phyloP scores from a whole-genome alignment of 2,888 invertebrate species.

The Cantharis rustica region DNA sequence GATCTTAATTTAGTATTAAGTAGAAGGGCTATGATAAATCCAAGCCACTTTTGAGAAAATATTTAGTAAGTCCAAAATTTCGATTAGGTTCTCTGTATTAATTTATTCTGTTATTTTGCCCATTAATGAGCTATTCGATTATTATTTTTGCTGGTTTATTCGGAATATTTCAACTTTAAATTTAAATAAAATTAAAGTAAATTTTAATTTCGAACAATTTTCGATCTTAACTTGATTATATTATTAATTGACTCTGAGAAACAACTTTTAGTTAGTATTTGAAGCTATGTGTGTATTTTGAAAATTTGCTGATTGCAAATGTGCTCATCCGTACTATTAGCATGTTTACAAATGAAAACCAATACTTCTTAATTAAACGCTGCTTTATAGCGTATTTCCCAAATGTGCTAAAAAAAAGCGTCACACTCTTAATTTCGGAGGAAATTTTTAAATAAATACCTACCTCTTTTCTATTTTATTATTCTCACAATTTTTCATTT shows the following conservation, averaged over 20 bases:
- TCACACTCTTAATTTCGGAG: neutral
- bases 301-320: neutral
- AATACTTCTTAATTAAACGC: neutral
- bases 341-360: neutral
- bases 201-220: neutral
- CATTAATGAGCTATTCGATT: too few relatives aligned
- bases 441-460: neutral
- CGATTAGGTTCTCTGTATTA: too few relatives aligned
- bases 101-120: too few relatives aligned
- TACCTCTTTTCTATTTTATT: neutral
- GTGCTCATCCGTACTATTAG: neutral
- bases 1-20: too few relatives aligned
- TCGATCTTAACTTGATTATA: neutral
- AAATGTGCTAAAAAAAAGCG: neutral
- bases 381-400: neutral
- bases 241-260: neutral
- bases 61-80: too few relatives aligned
- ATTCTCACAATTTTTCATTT: neutral
- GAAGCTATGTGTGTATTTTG: neutral
- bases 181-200: too few relatives aligned
- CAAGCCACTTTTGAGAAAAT: too few relatives aligned
- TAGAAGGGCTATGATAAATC: too few relatives aligned
- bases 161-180: too few relatives aligned
- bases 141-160: too few relatives aligned
- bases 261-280: neutral